Conservation (phyloP, 2,797 vertebrate species). For the Semaprochilodus insignis region DNA sequence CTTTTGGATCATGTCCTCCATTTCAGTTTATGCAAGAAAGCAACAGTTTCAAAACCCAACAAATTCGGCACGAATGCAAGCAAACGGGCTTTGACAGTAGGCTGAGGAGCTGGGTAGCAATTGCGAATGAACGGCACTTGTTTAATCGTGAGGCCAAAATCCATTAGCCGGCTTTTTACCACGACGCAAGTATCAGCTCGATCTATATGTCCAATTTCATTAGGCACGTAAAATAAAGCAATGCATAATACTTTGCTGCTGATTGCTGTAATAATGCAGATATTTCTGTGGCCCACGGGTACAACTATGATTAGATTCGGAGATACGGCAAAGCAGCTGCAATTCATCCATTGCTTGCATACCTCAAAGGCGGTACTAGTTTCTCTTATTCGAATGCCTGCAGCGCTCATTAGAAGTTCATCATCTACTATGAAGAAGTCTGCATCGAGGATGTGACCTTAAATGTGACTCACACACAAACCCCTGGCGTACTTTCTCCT, state of each 20-base stretch:
- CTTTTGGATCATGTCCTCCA: constrained; percentile 9
- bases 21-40: constrained; percentile 32
- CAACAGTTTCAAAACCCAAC: constrained; percentile 6
- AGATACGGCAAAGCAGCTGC: constrained; percentile 13
- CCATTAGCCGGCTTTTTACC: constrained; percentile 1
- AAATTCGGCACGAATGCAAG: constrained; percentile 15
- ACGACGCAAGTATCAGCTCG: not conserved
- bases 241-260: constrained; percentile 22
- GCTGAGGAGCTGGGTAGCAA: not conserved
- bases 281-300: constrained; percentile 33
- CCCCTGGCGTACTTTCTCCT: constrained; percentile 30
- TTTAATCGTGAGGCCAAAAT: constrained; percentile 32
- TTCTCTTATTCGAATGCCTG: constrained; percentile 43
- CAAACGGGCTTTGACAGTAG: not conserved
- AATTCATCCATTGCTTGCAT: constrained; percentile 14
- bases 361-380: constrained; percentile 42
- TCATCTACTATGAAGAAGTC: constrained; percentile 31
- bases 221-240: constrained; percentile 34
- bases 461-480: constrained; percentile 35
- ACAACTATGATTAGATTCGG: constrained; percentile 44
- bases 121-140: constrained; percentile 1
- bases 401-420: constrained; percentile 49
- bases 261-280: constrained; percentile 27
- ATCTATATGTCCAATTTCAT: constrained; percentile 35
- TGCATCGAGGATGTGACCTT: constrained; percentile 33